Evolutionary conservation across 2,797 vertebrate genomes (phyloP), one percentile per base, ranked within the genome.

Genomic region (Hippoglossus hippoglossus): DNA sequence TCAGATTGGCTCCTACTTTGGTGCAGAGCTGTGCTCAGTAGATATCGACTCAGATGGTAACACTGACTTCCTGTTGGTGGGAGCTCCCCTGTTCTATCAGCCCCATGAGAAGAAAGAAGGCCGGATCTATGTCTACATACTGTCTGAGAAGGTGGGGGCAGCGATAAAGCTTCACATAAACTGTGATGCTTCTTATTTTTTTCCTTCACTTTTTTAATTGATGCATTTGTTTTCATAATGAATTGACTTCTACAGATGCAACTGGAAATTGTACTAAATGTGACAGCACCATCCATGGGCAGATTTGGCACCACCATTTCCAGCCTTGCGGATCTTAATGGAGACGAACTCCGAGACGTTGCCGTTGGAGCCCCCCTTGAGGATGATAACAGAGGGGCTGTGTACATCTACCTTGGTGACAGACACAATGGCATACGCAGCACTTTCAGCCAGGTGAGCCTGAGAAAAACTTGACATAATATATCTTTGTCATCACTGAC

Each of bases 1-100:
- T 63, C 84, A 97, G 96, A 90, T 96, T 9, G 96, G 96, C 10
- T 96, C 95, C n/a, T 96, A 96, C 82, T 96, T 97, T 57, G 96
- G 96, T 3, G 94, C 92, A 1, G 95, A 94, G 67, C 67, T 96
- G 39, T 95, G 95, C 73, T 79, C 94, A 1, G 1, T 96, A 10
- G 96, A 96, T 9, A 3, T 95, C 11, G 66, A 96, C 66, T 88
- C 86, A 15, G 92, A 97, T 19, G 77, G 80, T 2, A 59, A 94
- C 72, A 94, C 89, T 5, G 96, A 96, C 53, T 93, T 96, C 74
- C 88, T 97, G 36, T 82, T 96, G 80, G 92, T 96, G 26, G 96
- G 95, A 39, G 95, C 95, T 0, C 96, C 94, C 0, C 47, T 91
- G 54, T 94, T 94, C 85, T 92, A 94, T 60, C 89, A 90, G 18